Percentiles rank a stretch among this genome's conserved stretches.
These are phyloP conservation scores for Grus americana DNA, from an alignment of 2,113 vertebrate genomes.

Conservation along the genomic window DNA sequence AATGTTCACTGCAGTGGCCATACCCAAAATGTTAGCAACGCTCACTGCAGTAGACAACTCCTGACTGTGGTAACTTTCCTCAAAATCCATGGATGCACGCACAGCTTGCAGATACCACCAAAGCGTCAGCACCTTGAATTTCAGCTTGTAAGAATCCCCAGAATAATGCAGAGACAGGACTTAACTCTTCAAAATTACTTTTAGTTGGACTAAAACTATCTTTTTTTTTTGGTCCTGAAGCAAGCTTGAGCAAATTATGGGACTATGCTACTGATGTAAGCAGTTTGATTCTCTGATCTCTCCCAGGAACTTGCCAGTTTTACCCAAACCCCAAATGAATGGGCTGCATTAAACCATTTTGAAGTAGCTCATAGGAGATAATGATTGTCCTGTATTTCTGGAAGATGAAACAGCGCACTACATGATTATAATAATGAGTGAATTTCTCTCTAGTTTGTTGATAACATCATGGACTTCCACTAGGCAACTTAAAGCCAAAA, in stretches of 20 bases:
- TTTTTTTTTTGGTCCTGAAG: neutral
- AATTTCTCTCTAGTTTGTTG: neutral
- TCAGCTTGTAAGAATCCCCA: neutral
- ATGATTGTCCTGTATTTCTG: neutral
- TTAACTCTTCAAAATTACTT: neutral
- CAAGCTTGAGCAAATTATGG: neutral
- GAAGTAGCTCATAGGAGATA: neutral
- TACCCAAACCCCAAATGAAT: neutral
- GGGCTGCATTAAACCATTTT: neutral
- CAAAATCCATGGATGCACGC: accelerated
- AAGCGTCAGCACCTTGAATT: neutral
- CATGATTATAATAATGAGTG: neutral
- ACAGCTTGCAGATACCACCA: neutral
- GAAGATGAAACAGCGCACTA: neutral
- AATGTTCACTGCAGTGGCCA: neutral
- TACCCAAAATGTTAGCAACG: neutral
- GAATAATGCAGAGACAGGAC: neutral
- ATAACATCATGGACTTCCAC: neutral
- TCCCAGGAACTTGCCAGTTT: neutral
- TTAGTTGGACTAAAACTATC: neutral
- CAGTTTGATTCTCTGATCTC: neutral
- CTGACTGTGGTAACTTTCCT: neutral
- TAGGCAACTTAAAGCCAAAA: neutral
- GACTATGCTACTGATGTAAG: neutral
- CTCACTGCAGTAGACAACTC: neutral